phyloP scores from a whole-genome alignment of 2,888 invertebrate species.

The Ditylenchus weischeri region DNA sequence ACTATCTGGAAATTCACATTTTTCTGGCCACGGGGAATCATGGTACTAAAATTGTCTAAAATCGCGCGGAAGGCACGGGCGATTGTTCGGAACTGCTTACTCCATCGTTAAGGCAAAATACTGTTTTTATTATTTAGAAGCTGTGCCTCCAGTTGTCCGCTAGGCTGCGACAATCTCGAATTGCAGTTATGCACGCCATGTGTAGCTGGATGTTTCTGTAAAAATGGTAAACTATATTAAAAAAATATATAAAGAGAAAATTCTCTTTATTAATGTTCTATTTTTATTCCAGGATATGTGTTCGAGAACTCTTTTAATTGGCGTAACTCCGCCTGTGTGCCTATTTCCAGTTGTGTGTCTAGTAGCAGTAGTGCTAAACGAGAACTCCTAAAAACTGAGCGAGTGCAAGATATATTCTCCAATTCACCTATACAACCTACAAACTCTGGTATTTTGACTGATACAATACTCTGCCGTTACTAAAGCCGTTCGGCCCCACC shows the following conservation, averaged over 20 bases:
- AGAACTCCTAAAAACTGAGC: no score
- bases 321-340: conserved; percentile 27
- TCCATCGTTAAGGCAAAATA: no score
- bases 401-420: no score
- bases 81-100: no score
- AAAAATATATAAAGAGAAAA: background rate
- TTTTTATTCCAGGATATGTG: conserved; percentile 22
- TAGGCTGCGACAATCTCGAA: conserved; percentile 50
- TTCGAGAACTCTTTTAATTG: conserved; percentile 32
- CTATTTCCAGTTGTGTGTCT: conserved; percentile 9
- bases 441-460: background rate
- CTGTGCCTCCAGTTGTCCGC: conserved; percentile 48
- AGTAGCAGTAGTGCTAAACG: no score
- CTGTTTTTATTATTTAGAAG: conserved; percentile 9
- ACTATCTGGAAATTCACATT: no score
- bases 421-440: background rate
- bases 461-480: no score
- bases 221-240: conserved; percentile 25
- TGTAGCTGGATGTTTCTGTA: conserved; percentile 52
- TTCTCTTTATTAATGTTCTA: background rate
- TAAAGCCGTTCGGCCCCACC: no score
- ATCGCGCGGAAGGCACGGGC: no score
- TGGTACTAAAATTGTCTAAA: no score
- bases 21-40: no score
- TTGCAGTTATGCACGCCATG: conserved; percentile 48